Conservation (phyloP, 2,888 invertebrate genomes). For the Pardosa pseudoannulata region DNA sequence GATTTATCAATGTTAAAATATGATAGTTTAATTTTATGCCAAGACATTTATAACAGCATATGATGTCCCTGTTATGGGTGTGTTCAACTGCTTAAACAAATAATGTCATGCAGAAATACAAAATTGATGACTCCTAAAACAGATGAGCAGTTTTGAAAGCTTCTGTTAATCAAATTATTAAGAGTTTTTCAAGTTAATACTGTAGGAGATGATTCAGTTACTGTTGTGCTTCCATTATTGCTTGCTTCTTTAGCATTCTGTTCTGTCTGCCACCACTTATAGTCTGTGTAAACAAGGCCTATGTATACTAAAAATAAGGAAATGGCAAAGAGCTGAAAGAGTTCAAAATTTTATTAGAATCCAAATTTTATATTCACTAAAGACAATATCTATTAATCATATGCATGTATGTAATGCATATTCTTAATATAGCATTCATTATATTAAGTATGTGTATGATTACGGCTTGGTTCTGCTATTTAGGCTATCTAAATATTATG, state of each 20-base stretch:
- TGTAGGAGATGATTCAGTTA: slow-evolving; percentile 64
- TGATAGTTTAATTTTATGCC: too few relatives aligned
- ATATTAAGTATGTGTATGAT: too few relatives aligned
- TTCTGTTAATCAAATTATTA: not conserved
- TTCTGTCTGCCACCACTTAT: slow-evolving; percentile 21
- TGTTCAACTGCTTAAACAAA: too few relatives aligned
- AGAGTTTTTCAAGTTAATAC: slow-evolving; percentile 37
- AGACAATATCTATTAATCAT: too few relatives aligned
- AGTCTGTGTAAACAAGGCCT: slow-evolving; percentile 44
- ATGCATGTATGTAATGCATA: too few relatives aligned
- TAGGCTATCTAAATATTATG: too few relatives aligned
- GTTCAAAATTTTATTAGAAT: too few relatives aligned
- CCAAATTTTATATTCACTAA: too few relatives aligned
- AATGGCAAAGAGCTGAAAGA: slow-evolving; percentile 52
- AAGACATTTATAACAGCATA: too few relatives aligned
- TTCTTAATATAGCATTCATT: too few relatives aligned
- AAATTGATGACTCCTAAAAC: not conserved
- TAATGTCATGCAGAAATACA: not conserved
- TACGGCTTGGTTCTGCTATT: too few relatives aligned
- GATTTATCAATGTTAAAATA: too few relatives aligned
- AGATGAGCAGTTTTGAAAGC: not conserved
- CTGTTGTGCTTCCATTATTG: slow-evolving; percentile 34
- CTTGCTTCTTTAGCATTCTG: slow-evolving; percentile 3
- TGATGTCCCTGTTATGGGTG: not conserved
- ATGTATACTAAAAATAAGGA: slow-evolving; percentile 31